Base-by-base conservation (phyloP, 2,113 vertebrate genomes). In the Ondatra zibethicus region DNA sequence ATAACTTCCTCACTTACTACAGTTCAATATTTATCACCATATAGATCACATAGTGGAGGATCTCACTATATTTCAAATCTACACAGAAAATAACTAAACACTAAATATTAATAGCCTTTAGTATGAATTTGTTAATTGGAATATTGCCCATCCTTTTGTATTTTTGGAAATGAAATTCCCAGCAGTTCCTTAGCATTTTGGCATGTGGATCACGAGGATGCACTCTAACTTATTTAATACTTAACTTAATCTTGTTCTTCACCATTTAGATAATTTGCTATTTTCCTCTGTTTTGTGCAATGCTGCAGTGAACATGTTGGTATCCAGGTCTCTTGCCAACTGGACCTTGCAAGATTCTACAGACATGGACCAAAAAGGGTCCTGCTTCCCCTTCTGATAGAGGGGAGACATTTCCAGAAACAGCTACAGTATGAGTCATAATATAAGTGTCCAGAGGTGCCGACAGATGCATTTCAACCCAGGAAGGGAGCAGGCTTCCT, bases 21-120 rank as follows among this genome's bases (percentile, higher is more conserved):
- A 36, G 31, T n/a, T 92, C 65, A 63, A 58, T 86, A 93, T 91
- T 95, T 47, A 86, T 29, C 89, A 55, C 50, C 45, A 47, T 2
- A 33, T 5, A 33, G 27, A 80, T 45, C 42, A 23, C 10, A 7
- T 33, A 50, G 31, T 31, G 23, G 68, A 75, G 50, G 13, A 85
- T 76, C 93, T 92, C 58, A 91, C 75, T 61, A 0, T 63, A 76
- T 85, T 65, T 80, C 31, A 2, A 58, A 63, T 33, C 75, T 85
- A 72, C 7, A 21, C 25, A 45, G 47, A 95, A 70, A 90, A 78
- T 63, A 88, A 94, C 27, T 17, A 94, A 90, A 92, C 50, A 73
- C 45, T 87, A 23, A 91, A 85, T 68, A 29, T 84, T 61, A 72
- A 58, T 6, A 55, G n/a, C 23, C 21, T n/a, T n/a, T 88, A 84